phyloP scores from a whole-genome alignment of 1,140 invertebrate species.

The Antheraea pernyi region DNA sequence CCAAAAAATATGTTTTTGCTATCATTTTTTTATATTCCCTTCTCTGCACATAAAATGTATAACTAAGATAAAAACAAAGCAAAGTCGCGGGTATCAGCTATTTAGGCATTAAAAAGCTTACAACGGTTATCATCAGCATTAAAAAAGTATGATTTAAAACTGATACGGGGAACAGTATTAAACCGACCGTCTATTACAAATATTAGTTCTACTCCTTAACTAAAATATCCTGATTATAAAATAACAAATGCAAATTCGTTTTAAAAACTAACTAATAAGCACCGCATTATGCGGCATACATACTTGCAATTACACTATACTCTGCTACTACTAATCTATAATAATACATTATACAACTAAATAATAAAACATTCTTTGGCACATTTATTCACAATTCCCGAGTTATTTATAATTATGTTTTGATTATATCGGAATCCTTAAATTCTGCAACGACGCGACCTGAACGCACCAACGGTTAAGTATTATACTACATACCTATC shows the following conservation, averaged over 20 bases:
- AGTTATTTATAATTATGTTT: background rate
- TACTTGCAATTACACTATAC: background rate
- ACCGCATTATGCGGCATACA: background rate
- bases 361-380: background rate
- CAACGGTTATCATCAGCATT: too few relatives aligned
- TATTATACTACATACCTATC: background rate
- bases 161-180: background rate
- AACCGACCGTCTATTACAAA: background rate
- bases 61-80: too few relatives aligned
- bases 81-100: too few relatives aligned
- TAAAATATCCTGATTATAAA: background rate
- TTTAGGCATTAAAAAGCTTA: too few relatives aligned
- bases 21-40: too few relatives aligned
- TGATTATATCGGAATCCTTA: background rate
- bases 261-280: constrained; percentile 11
- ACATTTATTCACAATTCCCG: background rate
- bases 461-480: background rate
- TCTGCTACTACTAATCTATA: background rate
- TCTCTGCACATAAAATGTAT: too few relatives aligned
- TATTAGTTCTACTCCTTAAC: background rate
- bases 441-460: too few relatives aligned
- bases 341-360: background rate
- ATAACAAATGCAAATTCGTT: background rate
- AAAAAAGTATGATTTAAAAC: background rate
- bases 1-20: too few relatives aligned